These are phyloP conservation scores for Alosa alosa DNA, from an alignment of 2,113 vertebrate species.

Conservation along the genomic window DNA sequence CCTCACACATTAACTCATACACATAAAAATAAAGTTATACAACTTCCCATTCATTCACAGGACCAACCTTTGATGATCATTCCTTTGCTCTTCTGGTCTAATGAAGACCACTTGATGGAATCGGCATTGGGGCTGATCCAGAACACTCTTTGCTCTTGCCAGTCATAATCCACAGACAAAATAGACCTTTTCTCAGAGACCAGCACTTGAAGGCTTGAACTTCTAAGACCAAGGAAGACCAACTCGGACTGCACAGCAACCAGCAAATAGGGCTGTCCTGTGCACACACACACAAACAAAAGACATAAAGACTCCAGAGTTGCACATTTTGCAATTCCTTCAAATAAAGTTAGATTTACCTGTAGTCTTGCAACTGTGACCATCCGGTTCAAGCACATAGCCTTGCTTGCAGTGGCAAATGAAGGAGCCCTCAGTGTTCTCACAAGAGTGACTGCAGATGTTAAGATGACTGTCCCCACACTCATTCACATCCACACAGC, in stretches of 20 bases:
- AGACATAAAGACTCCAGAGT: background rate
- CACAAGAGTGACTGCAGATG: slow-evolving; percentile 82
- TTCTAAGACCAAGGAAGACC: slow-evolving; percentile 74
- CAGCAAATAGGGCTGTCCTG: slow-evolving; percentile 77
- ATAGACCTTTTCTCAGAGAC: slow-evolving; percentile 70
- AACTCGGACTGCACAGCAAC: slow-evolving; percentile 77
- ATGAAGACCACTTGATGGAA: slow-evolving; percentile 80
- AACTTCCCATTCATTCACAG: background rate
- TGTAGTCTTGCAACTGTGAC: slow-evolving; percentile 75
- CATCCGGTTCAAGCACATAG: slow-evolving; percentile 74
- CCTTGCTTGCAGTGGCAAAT: slow-evolving; percentile 78
- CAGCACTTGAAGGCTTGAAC: slow-evolving; percentile 70
- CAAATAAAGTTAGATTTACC: slow-evolving; percentile 62
- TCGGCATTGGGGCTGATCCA: slow-evolving; percentile 80
- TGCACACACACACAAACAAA: slow-evolving; percentile 24
- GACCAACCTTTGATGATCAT: slow-evolving; percentile 79
- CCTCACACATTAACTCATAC: no score
- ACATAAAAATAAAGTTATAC: background rate
- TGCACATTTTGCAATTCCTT: no score
- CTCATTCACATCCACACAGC: slow-evolving; percentile 80
- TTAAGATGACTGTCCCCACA: slow-evolving; percentile 55
- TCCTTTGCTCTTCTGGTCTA: slow-evolving; percentile 73
- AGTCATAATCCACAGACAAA: slow-evolving; percentile 85
- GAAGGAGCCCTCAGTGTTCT: slow-evolving; percentile 78
- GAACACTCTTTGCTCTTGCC: slow-evolving; percentile 77